Evolutionary conservation across 2,888 invertebrate species (phyloP).

Genomic region (Periphyllus acericola): DNA sequence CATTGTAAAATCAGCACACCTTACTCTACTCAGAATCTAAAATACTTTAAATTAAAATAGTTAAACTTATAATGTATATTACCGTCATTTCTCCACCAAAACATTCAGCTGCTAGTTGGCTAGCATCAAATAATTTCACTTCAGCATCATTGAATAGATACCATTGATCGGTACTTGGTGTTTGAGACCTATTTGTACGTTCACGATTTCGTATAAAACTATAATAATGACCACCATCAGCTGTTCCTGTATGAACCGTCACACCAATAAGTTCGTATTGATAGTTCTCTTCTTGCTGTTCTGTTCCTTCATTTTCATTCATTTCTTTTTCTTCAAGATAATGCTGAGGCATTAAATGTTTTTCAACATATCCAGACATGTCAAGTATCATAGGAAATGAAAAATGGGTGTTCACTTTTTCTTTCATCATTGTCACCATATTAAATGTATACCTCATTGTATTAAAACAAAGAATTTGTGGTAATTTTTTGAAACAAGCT

Average conservation of each 20-base stretch:
- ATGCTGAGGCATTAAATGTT: slow-evolving; percentile 89
- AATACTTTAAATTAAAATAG: no score
- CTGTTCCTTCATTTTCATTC: slow-evolving; percentile 64
- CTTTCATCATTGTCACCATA: slow-evolving; percentile 96
- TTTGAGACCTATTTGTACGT: slow-evolving; percentile 66
- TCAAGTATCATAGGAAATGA: slow-evolving; percentile 92
- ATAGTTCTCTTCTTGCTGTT: slow-evolving; percentile 68
- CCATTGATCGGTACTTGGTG: slow-evolving; percentile 85
- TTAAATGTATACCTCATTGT: slow-evolving; percentile 98
- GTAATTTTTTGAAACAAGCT: slow-evolving; percentile 93
- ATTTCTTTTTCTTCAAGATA: slow-evolving; percentile 69
- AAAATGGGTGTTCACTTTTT: slow-evolving; percentile 97
- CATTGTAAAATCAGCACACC: no score
- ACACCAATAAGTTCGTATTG: slow-evolving; percentile 88
- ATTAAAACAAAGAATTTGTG: slow-evolving; percentile 93
- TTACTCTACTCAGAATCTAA: no score
- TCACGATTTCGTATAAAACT: slow-evolving; percentile 92
- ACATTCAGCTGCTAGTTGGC: slow-evolving; percentile 93
- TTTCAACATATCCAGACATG: slow-evolving; percentile 95
- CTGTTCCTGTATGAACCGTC: slow-evolving; percentile 97
- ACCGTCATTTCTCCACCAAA: slow-evolving; percentile 98
- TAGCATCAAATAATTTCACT: slow-evolving; percentile 94
- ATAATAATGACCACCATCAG: slow-evolving; percentile 97
- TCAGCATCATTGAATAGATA: slow-evolving; percentile 92
- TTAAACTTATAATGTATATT: slow-evolving; percentile 65